A percentile compares a stretch with the other conserved stretches of the same genome.
Conservation (phyloP, 2,797 vertebrate species). For the Corythornis leucogaster region DNA sequence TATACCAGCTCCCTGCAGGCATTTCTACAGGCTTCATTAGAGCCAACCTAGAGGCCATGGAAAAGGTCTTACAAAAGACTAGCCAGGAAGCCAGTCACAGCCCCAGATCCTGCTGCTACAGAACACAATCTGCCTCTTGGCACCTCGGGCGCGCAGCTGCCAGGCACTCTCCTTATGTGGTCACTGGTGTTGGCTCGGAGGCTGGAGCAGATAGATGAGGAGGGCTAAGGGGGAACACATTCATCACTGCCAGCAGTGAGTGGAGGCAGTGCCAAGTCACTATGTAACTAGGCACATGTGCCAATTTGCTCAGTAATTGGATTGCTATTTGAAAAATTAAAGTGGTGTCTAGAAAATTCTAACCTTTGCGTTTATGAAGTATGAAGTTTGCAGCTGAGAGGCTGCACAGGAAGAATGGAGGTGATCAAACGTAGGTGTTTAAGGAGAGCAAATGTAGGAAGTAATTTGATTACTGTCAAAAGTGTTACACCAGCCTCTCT, state of each 20-base stretch:
- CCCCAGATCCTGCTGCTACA: conserved; percentile 43
- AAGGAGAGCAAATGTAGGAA: conserved; percentile 21
- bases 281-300: conserved; percentile 76
- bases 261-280: conserved; percentile 68
- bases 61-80: conserved; percentile 52
- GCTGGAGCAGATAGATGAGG: conserved; percentile 57
- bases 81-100: conserved; percentile 62
- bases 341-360: conserved; percentile 46
- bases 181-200: conserved; percentile 65
- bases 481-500: neutral
- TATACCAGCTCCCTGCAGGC: conserved; percentile 60
- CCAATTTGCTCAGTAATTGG: conserved; percentile 75
- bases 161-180: conserved; percentile 69
- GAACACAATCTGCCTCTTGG: conserved; percentile 71
- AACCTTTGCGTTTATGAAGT: conserved; percentile 7
- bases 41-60: conserved; percentile 16
- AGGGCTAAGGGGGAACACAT: conserved; percentile 67
- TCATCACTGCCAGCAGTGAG: conserved; percentile 71
- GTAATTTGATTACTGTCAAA: neutral
- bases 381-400: neutral
- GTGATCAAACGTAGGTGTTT: conserved; percentile 16
- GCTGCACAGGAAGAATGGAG: neutral
- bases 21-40: conserved; percentile 42
- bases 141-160: conserved; percentile 75
- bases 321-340: conserved; percentile 80